A percentile compares a stretch with the other conserved stretches of the same genome.
phyloP scores from a whole-genome alignment of 2,888 invertebrate genomes.

The Amphiduros pacificus region DNA sequence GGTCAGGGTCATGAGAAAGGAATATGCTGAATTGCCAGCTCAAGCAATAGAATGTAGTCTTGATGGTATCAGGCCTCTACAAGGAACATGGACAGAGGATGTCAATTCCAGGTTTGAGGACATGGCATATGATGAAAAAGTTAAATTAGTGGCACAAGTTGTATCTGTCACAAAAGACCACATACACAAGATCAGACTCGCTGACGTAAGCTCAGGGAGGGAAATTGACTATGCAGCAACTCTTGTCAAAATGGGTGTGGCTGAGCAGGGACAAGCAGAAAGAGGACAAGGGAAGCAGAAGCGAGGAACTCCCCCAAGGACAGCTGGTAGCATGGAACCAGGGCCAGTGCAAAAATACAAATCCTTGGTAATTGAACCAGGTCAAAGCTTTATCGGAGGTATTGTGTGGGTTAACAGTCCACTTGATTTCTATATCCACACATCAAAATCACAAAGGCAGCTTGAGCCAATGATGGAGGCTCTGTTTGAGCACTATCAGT shows the following conservation, averaged over 20 bases:
- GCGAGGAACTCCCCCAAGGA: no score
- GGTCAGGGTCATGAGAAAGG: conserved; percentile 22
- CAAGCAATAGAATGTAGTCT: neutral
- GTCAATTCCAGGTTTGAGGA: neutral
- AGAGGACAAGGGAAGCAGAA: no score
- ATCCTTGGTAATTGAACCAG: no score
- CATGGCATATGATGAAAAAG: neutral
- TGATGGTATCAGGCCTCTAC: neutral
- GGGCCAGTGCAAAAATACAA: no score
- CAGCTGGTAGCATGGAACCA: no score
- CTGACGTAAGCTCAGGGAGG: no score
- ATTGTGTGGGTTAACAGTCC: neutral
- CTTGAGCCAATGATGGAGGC: conserved; percentile 34
- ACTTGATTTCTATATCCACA: conserved; percentile 36
- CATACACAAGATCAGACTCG: no score
- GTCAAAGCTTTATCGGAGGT: neutral
- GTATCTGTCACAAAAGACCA: no score
- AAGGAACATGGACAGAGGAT: neutral
- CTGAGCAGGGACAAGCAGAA: no score
- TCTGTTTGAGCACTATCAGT: conserved; percentile 40
- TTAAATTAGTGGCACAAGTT: no score
- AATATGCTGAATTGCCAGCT: neutral
- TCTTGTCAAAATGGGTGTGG: no score
- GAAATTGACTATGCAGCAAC: no score
- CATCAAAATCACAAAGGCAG: conserved; percentile 23